Base-by-base conservation (phyloP, 2,113 vertebrate genomes). In the Chauna torquata region DNA sequence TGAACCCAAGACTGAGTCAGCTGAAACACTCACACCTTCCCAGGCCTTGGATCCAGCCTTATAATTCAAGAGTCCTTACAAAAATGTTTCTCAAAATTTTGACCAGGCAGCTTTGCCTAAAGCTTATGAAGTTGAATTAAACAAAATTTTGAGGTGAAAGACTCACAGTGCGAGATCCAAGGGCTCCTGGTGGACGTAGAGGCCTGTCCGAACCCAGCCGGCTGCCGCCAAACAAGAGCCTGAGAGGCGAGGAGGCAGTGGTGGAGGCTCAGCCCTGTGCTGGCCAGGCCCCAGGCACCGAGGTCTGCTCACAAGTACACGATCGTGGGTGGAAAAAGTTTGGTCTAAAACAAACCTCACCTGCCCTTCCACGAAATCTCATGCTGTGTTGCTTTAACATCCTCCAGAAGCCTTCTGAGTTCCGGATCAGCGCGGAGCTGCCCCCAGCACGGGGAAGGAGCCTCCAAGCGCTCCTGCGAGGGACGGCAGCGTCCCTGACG, bases 21-120 rank as follows among this genome's bases (percentile, higher is more conserved):
- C 30, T 23, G 25, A 16, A 65, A 7, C 38, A 22, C 30, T 27
- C 16, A 50, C 49, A 24, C 23, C 4, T 3, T 22, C 62, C 70
- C 44, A 16, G 42, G 14, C 52, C 49, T 15, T 3, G 17, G 36
- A 44, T 38, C 32, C 65, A 24, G 38, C 25, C 65, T 19, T 28
- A 0, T 0, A 13, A 8, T 0, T 19, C 45, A 16, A n/a, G 22
- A 89, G 45, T 32, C 20, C 0, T 0, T 55, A 6, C 22, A 11
- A 61, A 8, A 52, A 49, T 9, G 1, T 16, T 8, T 22, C 17
- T 2, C n/a, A 13, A 30, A n/a, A 30, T 9, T 65, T 13, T 30
- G 44, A 44, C 40, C 86, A 61, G 45, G 55, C 20, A 55, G 85
- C 38, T 45, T 18, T 3, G 24, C 14, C 77, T 30, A 16, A 22